A percentile compares a stretch with the other conserved stretches of the same genome.
phyloP scores from a whole-genome alignment of 2,797 vertebrate species.

The Cuniculus paca region DNA sequence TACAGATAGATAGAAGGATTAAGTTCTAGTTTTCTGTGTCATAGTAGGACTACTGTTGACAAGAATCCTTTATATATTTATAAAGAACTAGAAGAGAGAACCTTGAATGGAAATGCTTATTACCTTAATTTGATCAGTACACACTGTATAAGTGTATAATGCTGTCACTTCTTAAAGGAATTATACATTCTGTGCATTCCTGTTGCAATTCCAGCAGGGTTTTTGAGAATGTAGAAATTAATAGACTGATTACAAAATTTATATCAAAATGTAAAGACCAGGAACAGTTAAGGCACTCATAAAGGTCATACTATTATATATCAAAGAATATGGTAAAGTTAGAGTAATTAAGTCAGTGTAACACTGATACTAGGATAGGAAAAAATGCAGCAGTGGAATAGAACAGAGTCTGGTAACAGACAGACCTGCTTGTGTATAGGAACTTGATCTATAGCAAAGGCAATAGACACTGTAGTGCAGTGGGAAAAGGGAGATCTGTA shows the following conservation, averaged over 20 bases:
- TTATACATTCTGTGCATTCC: neutral
- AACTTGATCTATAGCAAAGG: neutral
- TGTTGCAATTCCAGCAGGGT: neutral
- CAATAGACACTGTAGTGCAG: neutral
- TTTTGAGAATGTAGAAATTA: neutral
- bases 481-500: neutral
- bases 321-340: neutral
- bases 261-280: neutral
- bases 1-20: neutral
- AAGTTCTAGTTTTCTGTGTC: neutral
- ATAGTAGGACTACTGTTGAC: neutral
- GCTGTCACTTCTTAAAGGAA: neutral
- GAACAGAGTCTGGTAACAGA: neutral
- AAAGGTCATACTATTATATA: neutral
- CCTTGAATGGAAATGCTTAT: neutral
- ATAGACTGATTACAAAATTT: neutral
- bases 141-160: neutral
- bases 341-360: neutral
- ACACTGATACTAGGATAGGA: neutral
- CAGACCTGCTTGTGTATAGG: neutral
- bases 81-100: neutral
- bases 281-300: neutral
- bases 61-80: neutral
- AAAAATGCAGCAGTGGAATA: neutral
- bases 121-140: neutral